Base-by-base conservation (phyloP, 2,888 invertebrate genomes). In the Xanthia togata region DNA sequence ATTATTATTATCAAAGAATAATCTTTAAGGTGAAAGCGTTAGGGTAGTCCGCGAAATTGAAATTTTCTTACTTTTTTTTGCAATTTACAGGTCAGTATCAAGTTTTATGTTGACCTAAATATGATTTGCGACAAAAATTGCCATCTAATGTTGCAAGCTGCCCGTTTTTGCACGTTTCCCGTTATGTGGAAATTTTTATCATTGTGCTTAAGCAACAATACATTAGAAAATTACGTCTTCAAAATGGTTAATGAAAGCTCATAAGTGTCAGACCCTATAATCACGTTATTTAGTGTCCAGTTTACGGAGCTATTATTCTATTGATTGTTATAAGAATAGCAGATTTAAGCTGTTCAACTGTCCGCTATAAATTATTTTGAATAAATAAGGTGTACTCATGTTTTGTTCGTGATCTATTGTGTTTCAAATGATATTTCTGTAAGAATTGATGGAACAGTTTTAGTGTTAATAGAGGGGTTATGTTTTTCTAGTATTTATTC, bases 331-430 rank as follows among this genome's bases (percentile, higher is more conserved):
- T 60, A 76, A 57, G 74, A 77, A 78, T 62, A 57, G 59, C 72
- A 70, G 76, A 73, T 50, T 8, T 68, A 76, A 57, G 59, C 57
- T 62, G n/a, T 65, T 69, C n/a, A 50, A 59, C 65, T 71, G 65
- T 67, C 55, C 12, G 26, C 77, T 67, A 82, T 87, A 81, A 87
- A 88, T 88, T 86, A 85, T 73, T 73, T 67, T 47, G 12, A 71
- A 60, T 67, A 73, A 65, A 70, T 68, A 55, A 23, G 23, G 12
- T 41, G 20, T 57, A 50, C 12, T 67, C 20, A 69, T 70, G 73
- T 74, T 82, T 78, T 71, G 72, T 73, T 76, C 20, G 63, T 62
- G 12, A 70, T 41, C 44, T 70, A 70, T 85, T 85, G 72, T 83
- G 23, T 47, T 64, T 41, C 23, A 57, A 80, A 71, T 73, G 38